Percentiles rank a stretch among this genome's conserved stretches.
Conservation (phyloP, 2,113 vertebrate genomes). For the Larimichthys polyactis region DNA sequence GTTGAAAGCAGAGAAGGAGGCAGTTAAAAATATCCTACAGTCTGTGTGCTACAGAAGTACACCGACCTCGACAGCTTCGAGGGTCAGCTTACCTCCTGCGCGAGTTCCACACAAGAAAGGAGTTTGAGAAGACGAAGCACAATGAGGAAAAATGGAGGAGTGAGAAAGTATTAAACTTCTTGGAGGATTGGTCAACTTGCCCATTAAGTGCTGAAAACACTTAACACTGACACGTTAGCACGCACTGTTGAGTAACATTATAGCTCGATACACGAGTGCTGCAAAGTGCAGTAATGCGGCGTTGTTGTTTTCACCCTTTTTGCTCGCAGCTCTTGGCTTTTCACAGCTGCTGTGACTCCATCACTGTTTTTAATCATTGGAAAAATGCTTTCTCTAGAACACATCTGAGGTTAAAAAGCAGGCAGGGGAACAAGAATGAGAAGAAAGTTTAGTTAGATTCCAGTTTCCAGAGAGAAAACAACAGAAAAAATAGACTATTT, state of each 20-base stretch:
- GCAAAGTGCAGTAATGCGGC: not conserved
- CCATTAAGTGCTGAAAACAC: conserved; percentile 7
- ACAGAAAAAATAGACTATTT: not conserved
- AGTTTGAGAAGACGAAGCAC: not conserved
- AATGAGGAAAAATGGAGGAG: not conserved
- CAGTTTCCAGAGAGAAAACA: not conserved
- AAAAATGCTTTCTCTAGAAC: conserved; percentile 2
- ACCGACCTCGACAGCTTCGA: not conserved
- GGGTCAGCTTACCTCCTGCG: not conserved
- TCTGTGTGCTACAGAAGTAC: not conserved
- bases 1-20: not conserved
- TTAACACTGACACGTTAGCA: not conserved
- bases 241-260: not conserved
- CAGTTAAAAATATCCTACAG: not conserved
- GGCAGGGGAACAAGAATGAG: not conserved
- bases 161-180: not conserved
- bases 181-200: not conserved
- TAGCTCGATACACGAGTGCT: no score
- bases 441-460: not conserved
- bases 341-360: conserved; percentile 17
- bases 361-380: conserved; percentile 17
- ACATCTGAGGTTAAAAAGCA: conserved; percentile 4
- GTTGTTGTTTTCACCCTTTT: conserved; percentile 12
- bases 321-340: conserved; percentile 14
- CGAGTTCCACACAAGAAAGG: not conserved